phyloP scores from a whole-genome alignment of 2,888 invertebrate species.

The Thecocarcelia acutangulata region DNA sequence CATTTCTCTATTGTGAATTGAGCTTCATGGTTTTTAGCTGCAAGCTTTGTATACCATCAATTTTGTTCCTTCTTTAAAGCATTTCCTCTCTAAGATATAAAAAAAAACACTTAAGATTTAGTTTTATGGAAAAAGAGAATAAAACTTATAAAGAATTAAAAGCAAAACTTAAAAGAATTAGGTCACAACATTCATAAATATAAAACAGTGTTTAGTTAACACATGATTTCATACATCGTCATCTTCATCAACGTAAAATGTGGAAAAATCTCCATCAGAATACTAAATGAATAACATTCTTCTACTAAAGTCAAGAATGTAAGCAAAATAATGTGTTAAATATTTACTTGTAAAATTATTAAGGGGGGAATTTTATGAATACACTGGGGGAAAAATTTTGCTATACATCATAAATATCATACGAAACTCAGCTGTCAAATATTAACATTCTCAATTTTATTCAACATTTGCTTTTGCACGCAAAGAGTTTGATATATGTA shows the following conservation, averaged over 20 bases:
- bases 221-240: constrained; percentile 19
- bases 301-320: constrained; percentile 14
- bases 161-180: constrained; percentile 40
- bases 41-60: background rate
- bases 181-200: constrained; percentile 33
- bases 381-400: background rate
- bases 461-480: background rate
- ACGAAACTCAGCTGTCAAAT: too few relatives aligned
- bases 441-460: too few relatives aligned
- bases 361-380: background rate
- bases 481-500: too few relatives aligned
- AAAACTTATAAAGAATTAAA: background rate
- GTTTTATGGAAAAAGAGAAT: background rate
- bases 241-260: background rate
- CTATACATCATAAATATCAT: too few relatives aligned
- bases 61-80: background rate
- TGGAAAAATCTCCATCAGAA: constrained; percentile 33
- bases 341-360: constrained; percentile 2
- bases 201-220: constrained; percentile 8
- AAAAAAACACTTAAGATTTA: constrained; percentile 9
- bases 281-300: constrained; percentile 10
- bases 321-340: constrained; percentile 1
- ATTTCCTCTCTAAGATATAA: constrained; percentile 12
- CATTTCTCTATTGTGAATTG: too few relatives aligned
- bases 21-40: background rate